Conservation (phyloP, 2,113 vertebrate species). For the Phycodurus eques region DNA sequence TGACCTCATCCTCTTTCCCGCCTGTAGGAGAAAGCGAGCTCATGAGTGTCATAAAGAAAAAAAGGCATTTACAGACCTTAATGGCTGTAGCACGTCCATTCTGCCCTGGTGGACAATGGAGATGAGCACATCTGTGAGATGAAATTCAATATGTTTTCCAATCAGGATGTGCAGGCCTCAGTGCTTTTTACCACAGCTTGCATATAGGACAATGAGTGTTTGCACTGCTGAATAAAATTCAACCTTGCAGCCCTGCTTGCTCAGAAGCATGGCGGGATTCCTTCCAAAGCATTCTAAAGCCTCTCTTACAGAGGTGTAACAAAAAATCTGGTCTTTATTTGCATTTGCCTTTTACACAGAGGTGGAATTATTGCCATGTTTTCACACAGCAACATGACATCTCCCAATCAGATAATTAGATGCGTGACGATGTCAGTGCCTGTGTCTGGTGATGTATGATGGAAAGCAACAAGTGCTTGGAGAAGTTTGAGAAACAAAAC, state of each 20-base stretch:
- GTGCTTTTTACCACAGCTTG: conserved; percentile 9
- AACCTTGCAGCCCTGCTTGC: neutral
- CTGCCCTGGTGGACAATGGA: conserved; percentile 12
- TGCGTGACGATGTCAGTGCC: too few relatives aligned
- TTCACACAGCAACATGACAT: too few relatives aligned
- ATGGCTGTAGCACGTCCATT: conserved; percentile 50
- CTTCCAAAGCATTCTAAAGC: neutral
- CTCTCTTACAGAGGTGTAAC: neutral
- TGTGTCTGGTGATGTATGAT: too few relatives aligned
- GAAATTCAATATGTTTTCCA: conserved; percentile 7
- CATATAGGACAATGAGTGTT: conserved; percentile 7
- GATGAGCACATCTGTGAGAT: conserved; percentile 31
- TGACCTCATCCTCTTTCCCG: conserved; percentile 64
- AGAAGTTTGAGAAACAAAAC: too few relatives aligned
- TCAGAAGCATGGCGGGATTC: conserved; percentile 1
- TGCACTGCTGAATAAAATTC: conserved; percentile 10
- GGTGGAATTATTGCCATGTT: neutral
- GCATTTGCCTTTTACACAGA: neutral
- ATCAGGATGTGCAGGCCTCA: conserved; percentile 9
- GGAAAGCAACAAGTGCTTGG: too few relatives aligned
- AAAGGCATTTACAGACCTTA: conserved; percentile 55
- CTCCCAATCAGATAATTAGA: too few relatives aligned
- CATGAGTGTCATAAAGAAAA: conserved; percentile 61
- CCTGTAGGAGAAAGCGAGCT: conserved; percentile 64
- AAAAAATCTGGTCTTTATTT: neutral